Base-by-base conservation (phyloP, 2,888 invertebrate species). In the Thymelicus acteon region DNA sequence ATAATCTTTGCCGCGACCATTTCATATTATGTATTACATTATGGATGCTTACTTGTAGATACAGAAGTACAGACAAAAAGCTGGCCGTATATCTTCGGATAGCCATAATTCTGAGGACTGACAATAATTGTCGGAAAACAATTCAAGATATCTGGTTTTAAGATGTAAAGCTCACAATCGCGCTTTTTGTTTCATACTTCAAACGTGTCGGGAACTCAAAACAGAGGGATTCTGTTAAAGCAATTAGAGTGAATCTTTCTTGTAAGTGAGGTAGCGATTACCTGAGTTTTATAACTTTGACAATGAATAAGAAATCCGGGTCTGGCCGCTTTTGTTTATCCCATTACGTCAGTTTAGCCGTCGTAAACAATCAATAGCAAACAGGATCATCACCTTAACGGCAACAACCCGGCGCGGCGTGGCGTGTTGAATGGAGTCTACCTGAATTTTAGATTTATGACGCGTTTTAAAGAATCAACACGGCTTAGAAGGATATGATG, bases 231-330 rank as follows among this genome's bases (percentile, higher is more conserved):
- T 84, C 82, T 81, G 80, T 85, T 84, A 85, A 85, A 80, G 86
- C 86, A 87, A 90, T 90, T 88, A 88, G 82, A 76, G 44, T 72
- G 77, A 72, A 80, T 82, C 77, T 82, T 90, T 87, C 85, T 81
- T 84, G 87, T 88, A 91, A 91, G 82, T 88, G 89, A 89, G 90
- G 91, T 90, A 91, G 91, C 88, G 72, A 79, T 82, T 92, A 92
- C 92, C 92, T 92, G 92, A 78, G 78, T 82, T 92, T 92, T 91
- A 92, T 84, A 86, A 83, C 83, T 68, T 78, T 76, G 75, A 87
- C 87, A 86, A 87, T 84, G 77, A 78, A 80, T 77, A 80, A 80
- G 80, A 83, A 80, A 83, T 85, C 82, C 80, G 76, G 72, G 75
- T 71, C 62, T 73, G 72, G 68, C 49, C 48, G 66, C 78, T 74